Conservation (phyloP, 2,888 invertebrate genomes). For the Sinodicranocentrus sp. region DNA sequence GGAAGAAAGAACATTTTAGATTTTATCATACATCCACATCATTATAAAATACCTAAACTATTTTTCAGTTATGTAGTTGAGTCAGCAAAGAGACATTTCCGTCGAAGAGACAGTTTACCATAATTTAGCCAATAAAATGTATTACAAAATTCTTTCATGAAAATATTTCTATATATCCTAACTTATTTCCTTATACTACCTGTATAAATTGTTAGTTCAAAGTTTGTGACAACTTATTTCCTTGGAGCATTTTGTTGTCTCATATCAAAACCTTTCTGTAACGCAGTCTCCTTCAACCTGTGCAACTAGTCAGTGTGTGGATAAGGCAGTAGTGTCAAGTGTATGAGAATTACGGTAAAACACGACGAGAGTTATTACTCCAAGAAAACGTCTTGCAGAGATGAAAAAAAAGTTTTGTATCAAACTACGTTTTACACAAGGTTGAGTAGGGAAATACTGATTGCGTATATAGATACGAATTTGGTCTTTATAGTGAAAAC, state of each 20-base stretch:
- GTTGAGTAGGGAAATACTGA: neutral
- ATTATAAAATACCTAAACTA: too few relatives aligned
- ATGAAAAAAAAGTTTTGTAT: neutral
- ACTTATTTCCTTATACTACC: too few relatives aligned
- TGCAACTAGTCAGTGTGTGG: constrained; percentile 9
- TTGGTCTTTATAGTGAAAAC: neutral
- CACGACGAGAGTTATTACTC: constrained; percentile 26
- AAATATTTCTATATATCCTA: too few relatives aligned
- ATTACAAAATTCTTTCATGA: too few relatives aligned
- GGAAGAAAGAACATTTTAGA: too few relatives aligned
- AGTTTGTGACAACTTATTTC: neutral
- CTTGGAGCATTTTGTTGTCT: neutral
- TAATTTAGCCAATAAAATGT: too few relatives aligned
- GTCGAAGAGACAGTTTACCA: too few relatives aligned
- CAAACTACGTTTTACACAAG: neutral
- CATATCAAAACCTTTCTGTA: constrained; percentile 32
- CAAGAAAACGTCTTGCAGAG: neutral
- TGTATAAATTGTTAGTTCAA: neutral
- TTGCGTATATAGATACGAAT: constrained; percentile 3
- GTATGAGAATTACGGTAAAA: constrained; percentile 47
- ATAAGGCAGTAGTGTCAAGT: constrained; percentile 47
- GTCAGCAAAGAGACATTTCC: too few relatives aligned
- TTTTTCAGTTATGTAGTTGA: too few relatives aligned
- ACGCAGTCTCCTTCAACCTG: constrained; percentile 4
- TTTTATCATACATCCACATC: too few relatives aligned